Conservation (phyloP, 2,113 vertebrate species). For the Himantopus leucocephalus region DNA sequence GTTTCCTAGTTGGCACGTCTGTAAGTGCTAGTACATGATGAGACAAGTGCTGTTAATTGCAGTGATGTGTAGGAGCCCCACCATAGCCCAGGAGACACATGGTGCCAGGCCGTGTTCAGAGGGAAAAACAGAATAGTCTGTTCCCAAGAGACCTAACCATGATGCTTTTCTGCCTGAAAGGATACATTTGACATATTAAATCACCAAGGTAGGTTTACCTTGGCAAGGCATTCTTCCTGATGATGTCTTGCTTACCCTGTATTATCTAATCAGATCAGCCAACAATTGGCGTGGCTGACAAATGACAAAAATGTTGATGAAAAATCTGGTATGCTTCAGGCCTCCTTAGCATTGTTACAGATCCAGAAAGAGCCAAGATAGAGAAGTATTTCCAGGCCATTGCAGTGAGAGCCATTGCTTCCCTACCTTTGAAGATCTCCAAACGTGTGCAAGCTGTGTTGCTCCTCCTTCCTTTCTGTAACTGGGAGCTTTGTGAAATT, state of each 20-base stretch:
- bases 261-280: not conserved
- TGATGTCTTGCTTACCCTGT: not conserved
- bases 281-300: not conserved
- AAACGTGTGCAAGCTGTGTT: not conserved
- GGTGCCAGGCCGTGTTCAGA: not conserved
- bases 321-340: not conserved
- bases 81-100: not conserved
- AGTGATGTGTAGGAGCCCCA: not conserved
- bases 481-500: not conserved
- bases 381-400: not conserved
- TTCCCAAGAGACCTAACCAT: not conserved
- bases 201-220: constrained; percentile 4
- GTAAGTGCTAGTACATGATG: not conserved
- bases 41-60: not conserved
- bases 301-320: not conserved
- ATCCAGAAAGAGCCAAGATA: not conserved
- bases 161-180: not conserved
- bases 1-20: not conserved
- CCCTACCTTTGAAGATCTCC: not conserved
- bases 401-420: not conserved
- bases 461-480: not conserved
- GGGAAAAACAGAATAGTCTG: not conserved
- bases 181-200: not conserved
- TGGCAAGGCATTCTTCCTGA: not conserved
- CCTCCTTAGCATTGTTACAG: not conserved